Evolutionary conservation across 2,797 vertebrate genomes (phyloP).

Genomic region (Meriones psammophilus): DNA sequence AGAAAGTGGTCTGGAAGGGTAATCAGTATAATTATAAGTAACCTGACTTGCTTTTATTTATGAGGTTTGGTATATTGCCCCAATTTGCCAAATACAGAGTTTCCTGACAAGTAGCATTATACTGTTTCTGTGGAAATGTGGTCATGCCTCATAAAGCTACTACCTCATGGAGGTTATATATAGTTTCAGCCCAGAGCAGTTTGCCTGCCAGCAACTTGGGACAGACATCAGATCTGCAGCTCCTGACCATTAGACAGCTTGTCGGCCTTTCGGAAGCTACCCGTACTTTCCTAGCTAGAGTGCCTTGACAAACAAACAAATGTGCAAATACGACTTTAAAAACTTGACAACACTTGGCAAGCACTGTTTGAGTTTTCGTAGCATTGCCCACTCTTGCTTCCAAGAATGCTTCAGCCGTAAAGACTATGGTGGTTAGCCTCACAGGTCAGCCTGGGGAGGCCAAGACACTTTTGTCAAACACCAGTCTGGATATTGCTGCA

Average conservation of each 20-base stretch:
- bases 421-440: background rate
- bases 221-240: conserved; percentile 38
- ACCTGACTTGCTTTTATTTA: conserved; percentile 61
- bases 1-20: conserved; percentile 50
- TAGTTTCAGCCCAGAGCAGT: conserved; percentile 31
- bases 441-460: background rate
- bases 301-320: background rate
- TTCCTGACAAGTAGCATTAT: conserved; percentile 69
- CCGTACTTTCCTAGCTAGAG: conserved; percentile 5
- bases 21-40: conserved; percentile 60
- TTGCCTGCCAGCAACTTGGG: conserved; percentile 48
- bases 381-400: background rate
- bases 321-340: background rate
- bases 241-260: background rate
- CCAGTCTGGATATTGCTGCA: background rate
- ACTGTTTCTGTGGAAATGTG: conserved; percentile 57
- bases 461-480: background rate
- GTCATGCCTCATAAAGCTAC: conserved; percentile 58
- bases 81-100: conserved; percentile 66
- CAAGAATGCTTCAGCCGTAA: background rate
- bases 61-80: conserved; percentile 34
- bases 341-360: background rate
- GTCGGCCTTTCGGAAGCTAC: background rate
- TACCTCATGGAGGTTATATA: background rate
- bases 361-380: background rate